Evolutionary conservation across 2,797 vertebrate genomes (phyloP).

Genomic region (Pseudochirops cupreus): DNA sequence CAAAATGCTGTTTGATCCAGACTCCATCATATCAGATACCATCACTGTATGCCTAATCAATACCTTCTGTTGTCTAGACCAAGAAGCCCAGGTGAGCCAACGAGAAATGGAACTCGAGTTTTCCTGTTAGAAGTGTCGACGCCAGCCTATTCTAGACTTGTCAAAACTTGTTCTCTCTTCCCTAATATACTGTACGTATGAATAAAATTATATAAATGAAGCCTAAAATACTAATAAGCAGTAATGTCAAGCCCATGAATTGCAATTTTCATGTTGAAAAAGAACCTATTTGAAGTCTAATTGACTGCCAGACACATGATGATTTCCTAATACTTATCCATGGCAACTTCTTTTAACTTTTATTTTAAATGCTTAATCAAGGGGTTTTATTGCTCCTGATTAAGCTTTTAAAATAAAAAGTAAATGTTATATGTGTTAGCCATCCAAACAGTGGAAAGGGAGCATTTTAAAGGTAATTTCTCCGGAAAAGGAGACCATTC

Average conservation of each 20-base stretch:
- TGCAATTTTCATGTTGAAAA: slow-evolving; percentile 58
- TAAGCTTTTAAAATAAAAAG: slow-evolving; percentile 65
- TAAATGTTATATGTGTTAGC: slow-evolving; percentile 48
- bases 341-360: slow-evolving; percentile 64
- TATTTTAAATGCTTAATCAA: slow-evolving; percentile 74
- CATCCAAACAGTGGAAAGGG: slow-evolving; percentile 36
- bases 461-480: slow-evolving; percentile 59
- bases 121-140: slow-evolving; percentile 30
- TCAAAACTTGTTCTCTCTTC: slow-evolving; percentile 46
- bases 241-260: slow-evolving; percentile 63
- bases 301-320: slow-evolving; percentile 58
- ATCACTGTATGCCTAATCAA: background rate
- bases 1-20: background rate
- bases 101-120: background rate
- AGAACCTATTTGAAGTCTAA: slow-evolving; percentile 67
- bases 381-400: slow-evolving; percentile 66
- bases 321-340: slow-evolving; percentile 66
- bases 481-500: slow-evolving; percentile 50
- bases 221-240: slow-evolving; percentile 54
- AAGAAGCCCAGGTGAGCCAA: slow-evolving; percentile 28
- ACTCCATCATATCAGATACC: background rate
- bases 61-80: slow-evolving; percentile 18
- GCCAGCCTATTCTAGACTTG: slow-evolving; percentile 35
- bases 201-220: slow-evolving; percentile 62
- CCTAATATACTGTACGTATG: slow-evolving; percentile 44